phyloP scores from a whole-genome alignment of 2,113 vertebrate genomes.

The Stomatorhinus ivindoensis region DNA sequence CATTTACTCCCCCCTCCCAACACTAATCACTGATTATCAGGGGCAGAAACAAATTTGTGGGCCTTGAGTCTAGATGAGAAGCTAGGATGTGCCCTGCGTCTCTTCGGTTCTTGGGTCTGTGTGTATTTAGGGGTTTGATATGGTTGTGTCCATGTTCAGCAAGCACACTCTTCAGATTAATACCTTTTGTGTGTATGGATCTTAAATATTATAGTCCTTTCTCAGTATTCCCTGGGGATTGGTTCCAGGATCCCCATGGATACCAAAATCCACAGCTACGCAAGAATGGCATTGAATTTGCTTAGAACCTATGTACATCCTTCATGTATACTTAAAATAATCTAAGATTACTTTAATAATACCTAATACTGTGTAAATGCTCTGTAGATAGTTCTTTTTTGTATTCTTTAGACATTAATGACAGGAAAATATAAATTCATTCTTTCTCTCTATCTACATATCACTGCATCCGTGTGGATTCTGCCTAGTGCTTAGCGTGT shows the following conservation, averaged over 20 bases:
- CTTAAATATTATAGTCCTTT: background rate
- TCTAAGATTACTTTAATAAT: background rate
- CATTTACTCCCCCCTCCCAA: slow-evolving; percentile 60
- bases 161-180: background rate
- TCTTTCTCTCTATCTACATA: background rate
- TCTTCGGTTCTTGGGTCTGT: background rate
- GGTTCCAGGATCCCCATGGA: background rate
- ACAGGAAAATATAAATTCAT: background rate
- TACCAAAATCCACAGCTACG: background rate
- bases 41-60: slow-evolving; percentile 25
- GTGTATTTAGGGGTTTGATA: background rate
- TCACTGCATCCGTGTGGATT: background rate
- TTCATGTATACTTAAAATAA: background rate
- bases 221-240: background rate
- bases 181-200: background rate
- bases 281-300: background rate
- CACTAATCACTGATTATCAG: slow-evolving; percentile 70
- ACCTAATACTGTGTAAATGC: background rate
- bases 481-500: background rate
- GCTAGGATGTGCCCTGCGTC: background rate
- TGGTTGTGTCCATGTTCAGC: background rate
- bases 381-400: background rate
- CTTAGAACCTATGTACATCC: background rate
- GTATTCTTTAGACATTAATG: background rate
- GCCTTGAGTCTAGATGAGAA: background rate